phyloP scores from a whole-genome alignment of 1,140 invertebrate species.

The Planococcus citri region DNA sequence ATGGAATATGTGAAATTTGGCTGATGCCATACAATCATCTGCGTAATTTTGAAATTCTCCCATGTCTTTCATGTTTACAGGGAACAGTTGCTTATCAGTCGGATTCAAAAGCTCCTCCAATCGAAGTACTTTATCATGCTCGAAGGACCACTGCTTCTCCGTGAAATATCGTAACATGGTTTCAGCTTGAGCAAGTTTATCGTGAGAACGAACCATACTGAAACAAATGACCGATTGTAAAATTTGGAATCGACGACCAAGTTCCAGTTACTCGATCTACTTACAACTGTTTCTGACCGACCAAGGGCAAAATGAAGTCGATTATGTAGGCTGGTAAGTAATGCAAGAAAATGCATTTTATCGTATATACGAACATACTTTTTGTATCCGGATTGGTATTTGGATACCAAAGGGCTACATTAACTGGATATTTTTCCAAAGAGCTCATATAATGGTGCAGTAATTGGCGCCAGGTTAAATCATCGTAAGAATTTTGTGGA shows the following conservation, averaged over 20 bases:
- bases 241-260: too few relatives aligned
- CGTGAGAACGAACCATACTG: too few relatives aligned
- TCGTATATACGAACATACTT: too few relatives aligned
- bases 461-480: slow-evolving; percentile 68
- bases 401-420: slow-evolving; percentile 69
- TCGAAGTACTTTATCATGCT: slow-evolving; percentile 49
- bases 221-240: slow-evolving; percentile 28
- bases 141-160: slow-evolving; percentile 75
- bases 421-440: slow-evolving; percentile 59
- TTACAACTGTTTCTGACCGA: slow-evolving; percentile 72
- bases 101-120: slow-evolving; percentile 48
- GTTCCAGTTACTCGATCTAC: slow-evolving; percentile 29
- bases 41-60: slow-evolving; percentile 24
- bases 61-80: slow-evolving; percentile 51
- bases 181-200: slow-evolving; percentile 55
- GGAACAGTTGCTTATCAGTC: slow-evolving; percentile 52
- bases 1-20: too few relatives aligned
- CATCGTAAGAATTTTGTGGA: slow-evolving; percentile 48
- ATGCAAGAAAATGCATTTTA: too few relatives aligned
- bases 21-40: too few relatives aligned
- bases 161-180: slow-evolving; percentile 82
- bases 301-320: slow-evolving; percentile 64
- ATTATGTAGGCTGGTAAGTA: slow-evolving; percentile 74
- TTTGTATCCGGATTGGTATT: slow-evolving; percentile 49
- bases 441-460: slow-evolving; percentile 52